Conservation (phyloP, 2,113 vertebrate genomes). For the pig (Sus scrofa) region DNA sequence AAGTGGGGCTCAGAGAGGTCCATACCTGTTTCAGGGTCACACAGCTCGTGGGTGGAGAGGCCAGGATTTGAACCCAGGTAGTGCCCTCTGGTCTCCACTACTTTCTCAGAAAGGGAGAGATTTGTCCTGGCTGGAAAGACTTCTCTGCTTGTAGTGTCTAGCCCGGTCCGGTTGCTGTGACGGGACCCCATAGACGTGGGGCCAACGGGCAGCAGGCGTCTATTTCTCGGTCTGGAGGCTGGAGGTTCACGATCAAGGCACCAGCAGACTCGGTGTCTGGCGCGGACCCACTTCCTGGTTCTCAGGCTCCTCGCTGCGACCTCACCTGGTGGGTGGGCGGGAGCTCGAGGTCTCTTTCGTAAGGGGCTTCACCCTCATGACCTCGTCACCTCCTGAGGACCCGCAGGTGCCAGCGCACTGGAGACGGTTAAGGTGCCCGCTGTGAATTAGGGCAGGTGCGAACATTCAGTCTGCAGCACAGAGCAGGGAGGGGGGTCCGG, state of each 20-base stretch:
- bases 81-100: too few species aligned
- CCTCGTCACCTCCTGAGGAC: not conserved
- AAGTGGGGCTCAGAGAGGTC: not conserved
- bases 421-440: too few species aligned
- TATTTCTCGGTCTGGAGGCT: not conserved
- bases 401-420: not conserved
- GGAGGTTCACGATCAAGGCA: not conserved
- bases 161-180: not conserved
- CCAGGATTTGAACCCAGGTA: not conserved
- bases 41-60: not conserved
- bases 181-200: not conserved
- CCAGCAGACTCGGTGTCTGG: not conserved
- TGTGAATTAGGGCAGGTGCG: too few species aligned
- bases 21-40: not conserved
- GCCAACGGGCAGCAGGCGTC: accelerated
- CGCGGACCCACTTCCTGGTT: not conserved
- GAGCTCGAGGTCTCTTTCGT: not conserved
- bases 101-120: not conserved
- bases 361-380: not conserved
- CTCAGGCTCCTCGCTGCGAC: not conserved
- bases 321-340: not conserved
- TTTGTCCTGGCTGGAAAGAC: not conserved
- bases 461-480: not conserved
- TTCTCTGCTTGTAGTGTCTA: not conserved
- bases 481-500: accelerated